Evolutionary conservation across 1,140 invertebrate genomes (phyloP), one percentile per base, ranked within the genome.

Genomic region (Drosophila prosaltans): DNA sequence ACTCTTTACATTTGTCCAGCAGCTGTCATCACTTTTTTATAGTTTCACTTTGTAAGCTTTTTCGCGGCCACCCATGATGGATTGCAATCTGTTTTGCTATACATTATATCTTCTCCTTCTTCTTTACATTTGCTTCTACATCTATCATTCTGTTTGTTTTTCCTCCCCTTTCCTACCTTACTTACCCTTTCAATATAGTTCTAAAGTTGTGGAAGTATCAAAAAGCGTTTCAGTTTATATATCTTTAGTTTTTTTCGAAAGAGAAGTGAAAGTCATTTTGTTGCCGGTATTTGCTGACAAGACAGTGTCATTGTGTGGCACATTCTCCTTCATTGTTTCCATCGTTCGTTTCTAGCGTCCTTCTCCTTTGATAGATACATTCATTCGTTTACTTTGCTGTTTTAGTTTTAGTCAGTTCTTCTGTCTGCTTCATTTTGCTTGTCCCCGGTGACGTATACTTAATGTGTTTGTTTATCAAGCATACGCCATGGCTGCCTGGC

Each of bases 221-320:
- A 1, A 21, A 26, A 51, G 45, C 45, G 21, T 51, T 51, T 21
- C 16, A 51, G 45, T 51, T 51, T 24, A 24, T 21, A 24, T 21
- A 24, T 7, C 3, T 2, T 36, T 6, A 1, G 3, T 5, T 36
- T 63, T 58, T 61, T 58, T 65, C 43, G 28, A 40, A 7, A 10
- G n/a, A 71, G 88, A 88, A 88, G 84, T 88, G 76, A 86, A 82
- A 88, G 80, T 86, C 83, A 86, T 88, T 76, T 72, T 72, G 64
- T 79, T 73, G 60, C 36, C 39, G 45, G 43, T 16, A 16, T 45
- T 41, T 45, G 71, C 67, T 75, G 80, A 72, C 76, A 77, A 68
- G 76, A 74, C 66, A 79, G 69, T 80, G 72, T 74, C 67, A 51
- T 54, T 62, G 45, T 51, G 45, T 69, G 32, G 3, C 32, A 30